These are phyloP conservation scores for Stichodactyla mertensii DNA, from an alignment of 64 coral and sea anemone species.

Conservation along the genomic window DNA sequence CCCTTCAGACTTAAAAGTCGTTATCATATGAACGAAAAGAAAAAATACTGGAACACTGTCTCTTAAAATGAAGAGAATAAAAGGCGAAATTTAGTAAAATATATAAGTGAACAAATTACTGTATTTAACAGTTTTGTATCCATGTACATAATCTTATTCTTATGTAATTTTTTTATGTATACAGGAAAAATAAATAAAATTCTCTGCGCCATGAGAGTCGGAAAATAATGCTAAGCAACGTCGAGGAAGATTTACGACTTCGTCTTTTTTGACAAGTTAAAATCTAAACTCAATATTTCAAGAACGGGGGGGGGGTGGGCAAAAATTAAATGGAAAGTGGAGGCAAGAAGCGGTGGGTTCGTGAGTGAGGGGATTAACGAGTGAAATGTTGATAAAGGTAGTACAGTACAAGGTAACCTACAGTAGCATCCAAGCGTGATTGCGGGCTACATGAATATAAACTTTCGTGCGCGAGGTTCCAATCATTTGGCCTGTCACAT, in stretches of 20 bases:
- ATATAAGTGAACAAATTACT: not conserved
- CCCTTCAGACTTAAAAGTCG: not conserved
- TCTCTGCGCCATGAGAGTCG: not conserved
- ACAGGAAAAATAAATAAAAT: not conserved
- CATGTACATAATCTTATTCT: not conserved
- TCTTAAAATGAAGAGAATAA: no score
- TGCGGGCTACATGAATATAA: constrained; percentile 7
- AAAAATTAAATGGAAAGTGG: not conserved
- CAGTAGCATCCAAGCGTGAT: constrained; percentile 10
- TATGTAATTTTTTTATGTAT: not conserved
- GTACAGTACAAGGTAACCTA: not conserved
- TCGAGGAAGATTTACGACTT: not conserved
- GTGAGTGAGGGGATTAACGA: not conserved
- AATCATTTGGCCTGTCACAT: constrained; percentile 27
- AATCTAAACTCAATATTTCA: constrained; percentile 2
- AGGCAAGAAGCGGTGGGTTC: not conserved
- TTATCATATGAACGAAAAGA: not conserved
- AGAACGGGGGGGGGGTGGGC: not conserved
- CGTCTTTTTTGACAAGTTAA: not conserved
- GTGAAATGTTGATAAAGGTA: not conserved
- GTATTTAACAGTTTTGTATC: not conserved
- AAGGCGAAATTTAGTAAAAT: not conserved
- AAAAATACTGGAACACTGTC: not conserved
- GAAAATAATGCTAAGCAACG: constrained; percentile 1
- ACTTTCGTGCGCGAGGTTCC: constrained; percentile 1